phyloP scores from a whole-genome alignment of 2,113 vertebrate species.

The Panthera leo region DNA sequence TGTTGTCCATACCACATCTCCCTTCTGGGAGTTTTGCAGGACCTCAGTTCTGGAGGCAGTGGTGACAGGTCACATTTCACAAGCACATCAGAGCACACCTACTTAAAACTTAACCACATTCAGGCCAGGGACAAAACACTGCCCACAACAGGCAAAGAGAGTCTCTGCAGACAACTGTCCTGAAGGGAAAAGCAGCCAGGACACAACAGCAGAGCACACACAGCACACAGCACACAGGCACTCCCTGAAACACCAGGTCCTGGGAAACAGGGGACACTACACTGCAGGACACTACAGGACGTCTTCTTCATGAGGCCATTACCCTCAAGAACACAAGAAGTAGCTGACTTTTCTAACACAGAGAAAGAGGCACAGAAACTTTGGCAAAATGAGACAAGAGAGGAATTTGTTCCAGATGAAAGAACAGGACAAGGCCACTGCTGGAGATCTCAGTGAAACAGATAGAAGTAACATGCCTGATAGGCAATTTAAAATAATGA shows the following conservation, averaged over 20 bases:
- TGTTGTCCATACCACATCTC: neutral
- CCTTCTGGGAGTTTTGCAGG: neutral
- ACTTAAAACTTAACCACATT: neutral
- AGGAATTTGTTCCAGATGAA: neutral
- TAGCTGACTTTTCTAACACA: neutral
- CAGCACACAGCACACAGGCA: neutral
- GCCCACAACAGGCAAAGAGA: neutral
- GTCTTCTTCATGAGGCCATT: neutral
- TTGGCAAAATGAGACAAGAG: neutral
- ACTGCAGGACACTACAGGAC: neutral
- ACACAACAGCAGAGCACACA: neutral
- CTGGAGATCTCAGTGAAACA: neutral
- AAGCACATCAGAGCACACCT: neutral
- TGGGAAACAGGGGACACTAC: neutral
- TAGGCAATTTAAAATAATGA: neutral
- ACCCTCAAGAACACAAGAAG: neutral
- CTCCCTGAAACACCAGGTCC: neutral
- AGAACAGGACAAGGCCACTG: neutral
- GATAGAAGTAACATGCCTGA: neutral
- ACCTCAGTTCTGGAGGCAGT: neutral
- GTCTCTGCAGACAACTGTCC: neutral
- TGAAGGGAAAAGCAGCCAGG: neutral
- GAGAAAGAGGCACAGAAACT: neutral
- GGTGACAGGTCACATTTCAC: neutral
- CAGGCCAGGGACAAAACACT: neutral